These are phyloP conservation scores for Enoplosus armatus DNA, from an alignment of 2,797 vertebrate genomes.

Conservation along the genomic window DNA sequence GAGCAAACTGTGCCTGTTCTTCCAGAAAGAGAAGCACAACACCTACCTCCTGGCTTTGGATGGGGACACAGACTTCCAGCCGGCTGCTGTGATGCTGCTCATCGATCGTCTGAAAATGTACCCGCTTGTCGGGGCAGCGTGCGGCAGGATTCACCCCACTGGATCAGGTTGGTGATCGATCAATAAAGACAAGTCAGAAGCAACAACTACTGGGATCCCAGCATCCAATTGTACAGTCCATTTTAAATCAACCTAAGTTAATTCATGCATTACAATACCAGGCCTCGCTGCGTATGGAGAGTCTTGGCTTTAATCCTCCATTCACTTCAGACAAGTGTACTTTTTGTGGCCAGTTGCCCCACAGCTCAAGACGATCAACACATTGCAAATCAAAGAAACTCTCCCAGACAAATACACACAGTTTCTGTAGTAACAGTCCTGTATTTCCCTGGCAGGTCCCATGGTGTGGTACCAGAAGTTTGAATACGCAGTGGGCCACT, in stretches of 20 bases:
- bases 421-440: not conserved
- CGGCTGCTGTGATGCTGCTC: slow-evolving; percentile 80
- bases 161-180: slow-evolving; percentile 75
- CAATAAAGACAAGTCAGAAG: not conserved
- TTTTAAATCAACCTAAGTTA: too few species aligned
- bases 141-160: slow-evolving; percentile 86
- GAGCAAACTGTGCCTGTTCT: not conserved
- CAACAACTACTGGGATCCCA: not conserved
- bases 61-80: slow-evolving; percentile 86
- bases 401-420: not conserved
- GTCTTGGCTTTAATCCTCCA: not conserved
- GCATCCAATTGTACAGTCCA: not conserved
- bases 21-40: slow-evolving; percentile 79
- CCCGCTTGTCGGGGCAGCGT: slow-evolving; percentile 81
- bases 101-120: slow-evolving; percentile 83
- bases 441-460: slow-evolving; percentile 65
- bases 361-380: not conserved
- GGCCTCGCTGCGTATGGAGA: too few species aligned
- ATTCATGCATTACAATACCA: too few species aligned
- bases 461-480: slow-evolving; percentile 86
- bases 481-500: slow-evolving; percentile 83
- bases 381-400: not conserved
- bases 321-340: not conserved
- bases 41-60: slow-evolving; percentile 84
- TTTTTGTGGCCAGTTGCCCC: not conserved